Conservation (phyloP, 2,113 vertebrate species). For the Corythaeola cristata region DNA sequence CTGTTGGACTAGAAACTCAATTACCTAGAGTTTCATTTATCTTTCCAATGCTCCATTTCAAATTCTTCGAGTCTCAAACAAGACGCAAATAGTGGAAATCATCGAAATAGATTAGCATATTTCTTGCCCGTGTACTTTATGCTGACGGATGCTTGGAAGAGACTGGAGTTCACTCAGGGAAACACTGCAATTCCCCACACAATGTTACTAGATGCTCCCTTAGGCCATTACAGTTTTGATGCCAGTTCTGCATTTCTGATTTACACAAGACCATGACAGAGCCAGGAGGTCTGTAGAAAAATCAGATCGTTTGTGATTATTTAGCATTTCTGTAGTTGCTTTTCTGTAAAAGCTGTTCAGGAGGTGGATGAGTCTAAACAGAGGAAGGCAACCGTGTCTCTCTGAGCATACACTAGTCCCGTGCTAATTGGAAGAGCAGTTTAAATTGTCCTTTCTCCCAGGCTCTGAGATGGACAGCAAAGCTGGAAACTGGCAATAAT, state of each 20-base stretch:
- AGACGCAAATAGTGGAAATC: neutral
- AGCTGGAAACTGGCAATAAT: neutral
- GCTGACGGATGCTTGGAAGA: neutral
- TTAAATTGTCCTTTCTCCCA: neutral
- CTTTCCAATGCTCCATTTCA: neutral
- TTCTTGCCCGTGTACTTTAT: neutral
- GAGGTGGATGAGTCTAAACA: neutral
- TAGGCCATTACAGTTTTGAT: neutral
- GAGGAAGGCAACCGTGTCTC: too few relatives aligned
- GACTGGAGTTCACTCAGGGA: neutral
- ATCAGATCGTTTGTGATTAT: neutral
- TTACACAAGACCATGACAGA: neutral
- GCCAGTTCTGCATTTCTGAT: neutral
- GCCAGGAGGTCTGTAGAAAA: neutral
- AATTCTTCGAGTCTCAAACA: neutral
- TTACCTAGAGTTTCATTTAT: neutral
- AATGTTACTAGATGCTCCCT: neutral
- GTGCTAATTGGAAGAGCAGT: neutral
- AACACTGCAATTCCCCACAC: neutral
- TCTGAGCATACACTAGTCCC: neutral
- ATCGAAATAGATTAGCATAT: neutral
- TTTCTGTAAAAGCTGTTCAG: neutral
- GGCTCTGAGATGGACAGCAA: neutral
- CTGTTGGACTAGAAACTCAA: neutral
- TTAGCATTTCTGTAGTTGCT: neutral